Evolutionary conservation across 2,888 invertebrate genomes (phyloP).

Genomic region (Diplolepis rosae): DNA sequence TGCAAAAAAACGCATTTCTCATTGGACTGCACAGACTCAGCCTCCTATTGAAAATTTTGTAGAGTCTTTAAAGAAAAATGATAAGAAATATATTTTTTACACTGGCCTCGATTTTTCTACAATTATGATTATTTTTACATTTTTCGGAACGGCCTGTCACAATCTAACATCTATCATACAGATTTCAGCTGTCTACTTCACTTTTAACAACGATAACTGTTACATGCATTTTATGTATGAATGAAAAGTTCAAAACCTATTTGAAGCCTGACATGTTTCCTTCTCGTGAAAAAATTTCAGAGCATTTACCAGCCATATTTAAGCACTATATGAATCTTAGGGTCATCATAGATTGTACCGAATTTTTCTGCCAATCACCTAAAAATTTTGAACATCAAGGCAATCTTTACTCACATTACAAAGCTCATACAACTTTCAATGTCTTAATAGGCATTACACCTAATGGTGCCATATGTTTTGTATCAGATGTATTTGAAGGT

Average conservation of each 20-base stretch:
- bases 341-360: conserved; percentile 51
- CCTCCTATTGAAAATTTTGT: neutral
- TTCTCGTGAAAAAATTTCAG: conserved; percentile 36
- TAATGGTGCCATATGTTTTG: conserved; percentile 49
- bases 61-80: neutral
- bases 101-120: neutral
- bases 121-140: neutral
- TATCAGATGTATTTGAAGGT: conserved; percentile 51
- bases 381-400: conserved; percentile 53
- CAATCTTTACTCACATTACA: conserved; percentile 51
- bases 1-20: no score
- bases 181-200: conserved; percentile 42
- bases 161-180: conserved; percentile 37
- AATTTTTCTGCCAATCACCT: conserved; percentile 50
- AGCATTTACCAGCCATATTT: conserved; percentile 40
- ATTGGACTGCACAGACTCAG: no score
- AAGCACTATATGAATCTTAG: conserved; percentile 41
- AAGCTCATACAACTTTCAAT: conserved; percentile 53
- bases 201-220: conserved; percentile 41
- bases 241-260: conserved; percentile 42
- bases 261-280: conserved; percentile 45
- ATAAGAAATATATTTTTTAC: neutral
- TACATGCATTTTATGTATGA: conserved; percentile 44
- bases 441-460: conserved; percentile 51
- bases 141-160: neutral